These are phyloP conservation scores for Gymnocypris eckloni DNA, from an alignment of 2,797 vertebrate genomes.

Conservation along the genomic window DNA sequence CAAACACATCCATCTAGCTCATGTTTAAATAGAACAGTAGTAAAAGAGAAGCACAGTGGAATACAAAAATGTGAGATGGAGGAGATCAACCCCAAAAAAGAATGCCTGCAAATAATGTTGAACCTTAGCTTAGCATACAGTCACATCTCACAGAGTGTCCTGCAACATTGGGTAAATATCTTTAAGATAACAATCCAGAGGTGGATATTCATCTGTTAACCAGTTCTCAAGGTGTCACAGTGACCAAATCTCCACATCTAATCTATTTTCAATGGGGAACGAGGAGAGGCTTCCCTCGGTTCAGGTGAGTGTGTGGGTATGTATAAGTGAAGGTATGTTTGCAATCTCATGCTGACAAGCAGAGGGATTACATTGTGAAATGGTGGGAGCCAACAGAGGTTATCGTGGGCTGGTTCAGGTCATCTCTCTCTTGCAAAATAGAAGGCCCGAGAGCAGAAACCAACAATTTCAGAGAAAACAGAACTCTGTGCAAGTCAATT, in stretches of 20 bases:
- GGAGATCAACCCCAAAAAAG: not conserved
- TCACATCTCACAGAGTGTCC: not conserved
- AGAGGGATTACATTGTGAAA: constrained; percentile 56
- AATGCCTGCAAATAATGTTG: not conserved
- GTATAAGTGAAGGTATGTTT: constrained; percentile 24
- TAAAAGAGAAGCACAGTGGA: not conserved
- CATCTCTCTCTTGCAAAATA: constrained; percentile 53
- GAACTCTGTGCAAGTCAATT: constrained; percentile 37
- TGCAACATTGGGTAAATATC: constrained; percentile 41
- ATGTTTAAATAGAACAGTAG: not conserved
- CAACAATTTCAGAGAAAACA: constrained; percentile 48
- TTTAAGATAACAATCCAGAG: constrained; percentile 42
- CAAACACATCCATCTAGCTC: not conserved
- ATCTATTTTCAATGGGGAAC: constrained; percentile 46
- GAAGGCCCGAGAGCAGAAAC: constrained; percentile 30
- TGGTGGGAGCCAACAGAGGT: constrained; percentile 49
- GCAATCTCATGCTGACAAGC: constrained; percentile 28
- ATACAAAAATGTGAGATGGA: not conserved
- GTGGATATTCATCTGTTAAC: constrained; percentile 31
- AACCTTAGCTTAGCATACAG: not conserved
- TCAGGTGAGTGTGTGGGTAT: constrained; percentile 46
- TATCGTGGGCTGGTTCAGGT: constrained; percentile 54
- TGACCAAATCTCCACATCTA: constrained; percentile 56
- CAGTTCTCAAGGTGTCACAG: constrained; percentile 42
- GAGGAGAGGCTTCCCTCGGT: constrained; percentile 27